Conservation (phyloP, 2,797 vertebrate species). For the Amniataba percoides region DNA sequence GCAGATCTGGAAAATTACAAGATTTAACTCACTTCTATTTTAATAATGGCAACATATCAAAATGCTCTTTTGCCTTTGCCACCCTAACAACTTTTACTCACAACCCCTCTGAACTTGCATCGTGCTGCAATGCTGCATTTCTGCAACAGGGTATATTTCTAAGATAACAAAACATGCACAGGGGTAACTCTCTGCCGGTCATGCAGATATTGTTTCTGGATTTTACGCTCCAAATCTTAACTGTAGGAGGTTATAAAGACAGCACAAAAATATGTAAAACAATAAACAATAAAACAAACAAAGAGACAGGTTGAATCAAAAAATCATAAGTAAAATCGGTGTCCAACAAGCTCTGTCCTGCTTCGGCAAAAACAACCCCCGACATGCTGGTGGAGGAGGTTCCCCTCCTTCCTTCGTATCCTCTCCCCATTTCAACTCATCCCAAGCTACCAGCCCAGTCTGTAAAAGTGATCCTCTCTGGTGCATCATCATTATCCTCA, state of each 20-base stretch:
- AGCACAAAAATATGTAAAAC: conserved; percentile 70
- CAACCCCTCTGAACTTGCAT: conserved; percentile 26
- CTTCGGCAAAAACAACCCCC: conserved; percentile 66
- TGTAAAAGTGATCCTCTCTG: conserved; percentile 70
- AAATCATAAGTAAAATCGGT: conserved; percentile 69
- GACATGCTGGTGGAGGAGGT: conserved; percentile 57
- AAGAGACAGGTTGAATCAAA: conserved; percentile 57
- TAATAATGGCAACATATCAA: conserved; percentile 38
- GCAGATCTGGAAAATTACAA: conserved; percentile 35
- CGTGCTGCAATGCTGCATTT: conserved; percentile 28
- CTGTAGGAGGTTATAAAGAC: conserved; percentile 59
- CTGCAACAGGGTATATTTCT: conserved; percentile 37
- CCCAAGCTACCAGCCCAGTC: conserved; percentile 60
- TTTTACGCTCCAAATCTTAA: conserved; percentile 42
- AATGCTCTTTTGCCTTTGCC: conserved; percentile 15
- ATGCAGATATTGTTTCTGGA: conserved; percentile 64
- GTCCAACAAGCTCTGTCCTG: conserved; percentile 78
- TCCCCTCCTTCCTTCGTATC: conserved; percentile 42
- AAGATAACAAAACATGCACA: conserved; percentile 60
- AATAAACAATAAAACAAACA: conserved; percentile 68
- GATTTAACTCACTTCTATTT: conserved; percentile 29
- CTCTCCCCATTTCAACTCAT: conserved; percentile 46
- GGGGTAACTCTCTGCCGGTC: conserved; percentile 53
- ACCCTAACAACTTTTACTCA: conserved; percentile 12
- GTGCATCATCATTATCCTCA: conserved; percentile 64